Percentiles rank a stretch among this genome's conserved stretches.
These are phyloP conservation scores for Choristoneura fumiferana DNA, from an alignment of 1,140 invertebrate genomes.

Conservation along the genomic window DNA sequence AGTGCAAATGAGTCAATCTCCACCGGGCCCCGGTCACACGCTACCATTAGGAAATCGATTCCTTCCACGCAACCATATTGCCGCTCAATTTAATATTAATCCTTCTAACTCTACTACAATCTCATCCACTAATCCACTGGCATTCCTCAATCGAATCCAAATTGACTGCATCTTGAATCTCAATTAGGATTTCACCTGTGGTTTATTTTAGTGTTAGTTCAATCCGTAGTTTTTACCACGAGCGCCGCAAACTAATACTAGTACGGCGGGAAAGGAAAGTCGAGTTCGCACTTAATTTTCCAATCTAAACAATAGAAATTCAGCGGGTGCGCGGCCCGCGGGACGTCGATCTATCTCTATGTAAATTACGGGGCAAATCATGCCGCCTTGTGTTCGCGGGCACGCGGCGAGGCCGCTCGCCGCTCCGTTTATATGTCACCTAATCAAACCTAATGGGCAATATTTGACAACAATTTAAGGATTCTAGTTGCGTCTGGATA, in stretches of 20 bases:
- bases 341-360: slow-evolving; percentile 74
- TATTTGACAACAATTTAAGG: not conserved
- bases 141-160: too few species aligned
- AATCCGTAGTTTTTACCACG: too few species aligned
- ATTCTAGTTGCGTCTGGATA: slow-evolving; percentile 12
- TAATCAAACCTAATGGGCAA: slow-evolving; percentile 20
- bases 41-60: slow-evolving; percentile 74
- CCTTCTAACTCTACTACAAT: slow-evolving; percentile 43
- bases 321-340: slow-evolving; percentile 70
- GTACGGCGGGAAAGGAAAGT: slow-evolving; percentile 68
- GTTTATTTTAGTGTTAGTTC: too few species aligned
- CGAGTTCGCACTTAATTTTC: slow-evolving; percentile 71
- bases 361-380: slow-evolving; percentile 76
- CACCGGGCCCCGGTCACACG: slow-evolving; percentile 61
- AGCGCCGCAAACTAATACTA: slow-evolving; percentile 58
- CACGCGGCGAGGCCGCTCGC: too few species aligned
- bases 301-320: slow-evolving; percentile 78
- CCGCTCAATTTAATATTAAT: too few species aligned
- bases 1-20: slow-evolving; percentile 78
- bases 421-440: slow-evolving; percentile 20
- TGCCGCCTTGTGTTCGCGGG: slow-evolving; percentile 55
- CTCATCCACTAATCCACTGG: not conserved
- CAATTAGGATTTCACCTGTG: too few species aligned
- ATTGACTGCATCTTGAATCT: too few species aligned
- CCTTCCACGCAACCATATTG: slow-evolving; percentile 39